phyloP scores from a whole-genome alignment of 2,797 vertebrate genomes.

The Podarcis siculus region DNA sequence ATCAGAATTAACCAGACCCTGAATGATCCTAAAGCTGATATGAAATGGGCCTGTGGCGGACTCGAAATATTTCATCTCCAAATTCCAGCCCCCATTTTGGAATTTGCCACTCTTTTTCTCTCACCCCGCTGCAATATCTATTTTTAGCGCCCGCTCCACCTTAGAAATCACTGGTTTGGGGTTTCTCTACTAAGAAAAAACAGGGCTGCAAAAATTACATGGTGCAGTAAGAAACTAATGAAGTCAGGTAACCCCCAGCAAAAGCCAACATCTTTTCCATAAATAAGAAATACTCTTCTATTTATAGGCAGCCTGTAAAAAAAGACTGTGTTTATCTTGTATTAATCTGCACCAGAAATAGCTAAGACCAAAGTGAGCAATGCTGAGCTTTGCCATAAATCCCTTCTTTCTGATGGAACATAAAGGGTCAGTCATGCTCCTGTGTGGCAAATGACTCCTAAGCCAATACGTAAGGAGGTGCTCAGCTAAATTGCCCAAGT shows the following conservation, averaged over 20 bases:
- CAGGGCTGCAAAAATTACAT: neutral
- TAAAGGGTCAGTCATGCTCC: neutral
- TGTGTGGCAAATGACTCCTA: neutral
- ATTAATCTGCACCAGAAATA: constrained; percentile 36
- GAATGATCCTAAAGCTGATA: neutral
- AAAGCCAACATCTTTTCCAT: neutral
- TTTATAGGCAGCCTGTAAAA: neutral
- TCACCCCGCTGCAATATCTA: neutral
- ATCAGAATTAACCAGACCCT: neutral
- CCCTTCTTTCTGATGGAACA: neutral
- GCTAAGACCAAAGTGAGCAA: neutral
- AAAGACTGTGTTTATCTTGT: constrained; percentile 12
- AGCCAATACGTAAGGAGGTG: neutral
- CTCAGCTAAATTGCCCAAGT: neutral
- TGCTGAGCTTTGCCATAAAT: constrained; percentile 10
- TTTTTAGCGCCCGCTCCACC: too few relatives aligned
- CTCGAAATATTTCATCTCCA: neutral
- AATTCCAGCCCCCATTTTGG: neutral
- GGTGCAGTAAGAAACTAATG: neutral
- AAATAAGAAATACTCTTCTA: neutral
- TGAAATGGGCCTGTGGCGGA: too few relatives aligned
- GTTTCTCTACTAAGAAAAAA: neutral
- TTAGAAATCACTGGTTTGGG: neutral
- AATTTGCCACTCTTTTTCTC: neutral
- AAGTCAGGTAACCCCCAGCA: neutral